Percentiles rank a stretch among this genome's conserved stretches.
Conservation (phyloP, 1,140 invertebrate genomes). For the Lepidurus couesii region DNA sequence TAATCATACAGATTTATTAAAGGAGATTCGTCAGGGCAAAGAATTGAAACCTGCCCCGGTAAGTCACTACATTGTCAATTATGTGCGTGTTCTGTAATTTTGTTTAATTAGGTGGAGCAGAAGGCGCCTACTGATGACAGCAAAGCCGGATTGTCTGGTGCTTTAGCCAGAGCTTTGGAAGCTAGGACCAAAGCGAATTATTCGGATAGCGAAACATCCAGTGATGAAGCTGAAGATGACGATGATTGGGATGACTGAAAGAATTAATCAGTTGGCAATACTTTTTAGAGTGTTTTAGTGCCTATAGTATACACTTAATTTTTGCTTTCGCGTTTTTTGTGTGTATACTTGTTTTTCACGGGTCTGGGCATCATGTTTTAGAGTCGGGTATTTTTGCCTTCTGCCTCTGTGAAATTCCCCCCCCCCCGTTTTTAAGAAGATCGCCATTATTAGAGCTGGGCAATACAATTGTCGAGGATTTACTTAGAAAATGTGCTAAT, state of each 20-base stretch:
- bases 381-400: background rate
- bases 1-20: conserved; percentile 62
- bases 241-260: conserved; percentile 62
- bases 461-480: too few relatives aligned
- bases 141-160: conserved; percentile 64
- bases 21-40: conserved; percentile 71
- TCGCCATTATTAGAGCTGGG: too few relatives aligned
- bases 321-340: background rate
- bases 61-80: conserved; percentile 37
- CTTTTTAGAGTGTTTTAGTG: background rate
- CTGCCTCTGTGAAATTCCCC: too few relatives aligned
- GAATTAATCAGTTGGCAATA: background rate
- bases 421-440: too few relatives aligned
- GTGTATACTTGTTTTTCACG: background rate
- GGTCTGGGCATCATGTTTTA: background rate
- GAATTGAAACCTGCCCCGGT: conserved; percentile 61
- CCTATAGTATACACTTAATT: background rate
- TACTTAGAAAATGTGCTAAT: too few relatives aligned
- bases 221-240: conserved; percentile 49
- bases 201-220: conserved; percentile 48
- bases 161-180: conserved; percentile 67
- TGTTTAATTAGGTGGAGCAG: conserved; percentile 35
- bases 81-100: background rate
- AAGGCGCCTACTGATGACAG: conserved; percentile 37
- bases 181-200: conserved; percentile 64